These are phyloP conservation scores for Linnaemya vulpina DNA, from an alignment of 2,888 invertebrate species.

Conservation along the genomic window DNA sequence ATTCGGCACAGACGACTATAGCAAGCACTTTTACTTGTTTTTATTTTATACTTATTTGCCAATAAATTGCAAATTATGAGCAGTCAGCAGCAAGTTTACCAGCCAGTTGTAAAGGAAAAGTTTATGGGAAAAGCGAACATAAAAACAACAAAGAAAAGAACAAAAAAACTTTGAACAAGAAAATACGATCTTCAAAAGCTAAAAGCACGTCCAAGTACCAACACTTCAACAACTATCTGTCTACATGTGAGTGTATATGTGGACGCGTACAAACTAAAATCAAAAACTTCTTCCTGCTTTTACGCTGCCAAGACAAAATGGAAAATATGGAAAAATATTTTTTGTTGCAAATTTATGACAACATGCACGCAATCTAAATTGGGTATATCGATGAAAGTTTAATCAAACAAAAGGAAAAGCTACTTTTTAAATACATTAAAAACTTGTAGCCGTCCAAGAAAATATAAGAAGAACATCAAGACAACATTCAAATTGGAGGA, in stretches of 20 bases:
- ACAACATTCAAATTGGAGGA: neutral
- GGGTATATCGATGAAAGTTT: slow-evolving; percentile 47
- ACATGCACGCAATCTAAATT: slow-evolving; percentile 54
- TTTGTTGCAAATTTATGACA: slow-evolving; percentile 28
- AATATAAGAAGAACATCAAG: neutral
- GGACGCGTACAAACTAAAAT: neutral
- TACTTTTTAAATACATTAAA: slow-evolving; percentile 40
- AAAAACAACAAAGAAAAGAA: neutral
- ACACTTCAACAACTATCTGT: slow-evolving; percentile 16
- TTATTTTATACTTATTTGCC: slow-evolving; percentile 19
- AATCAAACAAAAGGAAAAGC: slow-evolving; percentile 16
- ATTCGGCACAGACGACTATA: no score
- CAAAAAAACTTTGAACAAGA: neutral
- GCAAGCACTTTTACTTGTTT: no score
- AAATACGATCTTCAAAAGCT: neutral
- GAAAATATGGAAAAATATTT: slow-evolving; percentile 6
- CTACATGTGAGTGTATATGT: neutral
- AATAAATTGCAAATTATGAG: slow-evolving; percentile 27
- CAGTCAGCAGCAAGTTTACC: slow-evolving; percentile 4
- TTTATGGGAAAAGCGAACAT: neutral
- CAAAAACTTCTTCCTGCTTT: slow-evolving; percentile 13
- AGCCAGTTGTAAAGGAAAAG: neutral
- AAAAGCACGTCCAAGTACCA: slow-evolving; percentile 7
- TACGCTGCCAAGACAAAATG: neutral
- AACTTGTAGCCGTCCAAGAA: neutral